phyloP scores from a whole-genome alignment of 1,140 invertebrate genomes.

The Conus ventricosus region DNA sequence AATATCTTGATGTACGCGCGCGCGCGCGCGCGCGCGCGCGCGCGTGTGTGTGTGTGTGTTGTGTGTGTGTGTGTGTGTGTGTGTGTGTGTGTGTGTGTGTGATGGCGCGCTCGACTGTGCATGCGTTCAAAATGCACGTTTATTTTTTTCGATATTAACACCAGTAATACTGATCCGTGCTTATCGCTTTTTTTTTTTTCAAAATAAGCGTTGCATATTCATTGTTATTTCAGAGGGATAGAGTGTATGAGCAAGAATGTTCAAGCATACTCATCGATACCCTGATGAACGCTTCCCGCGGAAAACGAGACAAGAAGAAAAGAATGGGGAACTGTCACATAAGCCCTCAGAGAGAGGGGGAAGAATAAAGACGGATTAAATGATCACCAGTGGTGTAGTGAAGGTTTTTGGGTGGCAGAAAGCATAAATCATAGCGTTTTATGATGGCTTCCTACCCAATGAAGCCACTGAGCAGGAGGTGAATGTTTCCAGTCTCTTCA shows the following conservation, averaged over 20 bases:
- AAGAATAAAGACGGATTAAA: too few species aligned
- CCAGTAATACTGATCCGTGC: too few species aligned
- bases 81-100: constrained; percentile 2
- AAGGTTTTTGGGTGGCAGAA: not conserved
- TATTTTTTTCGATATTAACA: too few species aligned
- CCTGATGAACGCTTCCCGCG: not conserved
- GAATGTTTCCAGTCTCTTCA: not conserved
- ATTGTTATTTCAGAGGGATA: too few species aligned
- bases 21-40: too few species aligned
- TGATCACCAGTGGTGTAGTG: too few species aligned
- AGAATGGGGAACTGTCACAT: not conserved
- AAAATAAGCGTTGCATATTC: too few species aligned
- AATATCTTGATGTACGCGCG: too few species aligned
- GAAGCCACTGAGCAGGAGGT: not conserved
- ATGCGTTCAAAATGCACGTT: too few species aligned
- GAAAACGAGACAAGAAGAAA: not conserved
- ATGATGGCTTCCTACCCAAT: not conserved
- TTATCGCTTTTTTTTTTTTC: too few species aligned
- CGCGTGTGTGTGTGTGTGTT: not conserved
- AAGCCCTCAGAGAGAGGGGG: not conserved
- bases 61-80: not conserved
- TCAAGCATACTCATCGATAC: too few species aligned
- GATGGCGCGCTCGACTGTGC: not conserved
- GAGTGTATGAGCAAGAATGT: too few species aligned
- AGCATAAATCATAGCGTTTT: not conserved